Evolutionary conservation across 92 coral and sea anemone genomes (phyloP), one percentile per base, ranked within the genome.

Genomic region (Zoanthus solanderi): DNA sequence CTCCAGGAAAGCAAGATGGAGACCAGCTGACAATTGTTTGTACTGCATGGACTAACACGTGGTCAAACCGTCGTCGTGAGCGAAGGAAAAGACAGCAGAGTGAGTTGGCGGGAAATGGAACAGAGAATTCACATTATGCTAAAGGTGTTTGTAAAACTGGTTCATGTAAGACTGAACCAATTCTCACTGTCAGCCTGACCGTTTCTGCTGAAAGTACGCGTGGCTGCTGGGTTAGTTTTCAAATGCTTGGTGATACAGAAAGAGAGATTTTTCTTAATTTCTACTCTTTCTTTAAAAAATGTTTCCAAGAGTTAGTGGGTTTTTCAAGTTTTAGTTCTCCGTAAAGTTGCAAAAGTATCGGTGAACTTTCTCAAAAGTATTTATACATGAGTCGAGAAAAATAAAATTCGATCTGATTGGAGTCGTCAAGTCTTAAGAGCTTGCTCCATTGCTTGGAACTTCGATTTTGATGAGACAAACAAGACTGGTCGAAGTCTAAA

Each of bases 261-360:
- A 78, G 79, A 58, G 93, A 93, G 48, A 77, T 83, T 14, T 95
- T 96, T 76, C 94, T 92, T 46, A 95, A 95, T 88, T 95, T 96
- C 84, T 96, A 90, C 73, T 93, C 98, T 9, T 94, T 91, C 79
- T 95, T 90, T 66, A 96, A 95, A 83, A 95, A 95, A 74, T 90
- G 85, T 88, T 87, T 96, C 12, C 79, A 85, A 75, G 79, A 75
- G 2, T 67, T 90, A 14, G 72, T 90, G 15, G 63, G 78, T 18
- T 17, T 48, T 18, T 0, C 47, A 30, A 13, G 14, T 13, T 69
- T 69, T 29, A 6, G 34, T 69, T 9, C 46, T 69, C 12, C 30
- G 11, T 58, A 8, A 28, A 65, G 42, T 50, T 50, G 52, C 52
- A 47, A 47, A 47, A 47, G 52, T 47, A 8, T 8, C 8, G 52